A percentile compares a stretch with the other conserved stretches of the same genome.
Conservation (phyloP, 2,888 invertebrate species). For the Plagodis pulveraria region DNA sequence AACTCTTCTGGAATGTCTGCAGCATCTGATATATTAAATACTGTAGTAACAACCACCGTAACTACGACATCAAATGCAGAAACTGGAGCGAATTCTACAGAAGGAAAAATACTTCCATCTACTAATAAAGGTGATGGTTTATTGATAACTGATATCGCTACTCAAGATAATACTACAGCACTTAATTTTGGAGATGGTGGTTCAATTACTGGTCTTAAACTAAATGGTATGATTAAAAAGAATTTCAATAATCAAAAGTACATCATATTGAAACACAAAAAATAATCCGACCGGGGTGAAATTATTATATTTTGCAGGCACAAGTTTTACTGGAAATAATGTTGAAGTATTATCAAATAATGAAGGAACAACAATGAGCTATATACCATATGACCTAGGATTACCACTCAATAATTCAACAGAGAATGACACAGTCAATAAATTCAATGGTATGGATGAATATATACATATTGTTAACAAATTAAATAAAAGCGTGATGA, state of each 20-base stretch:
- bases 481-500: too few species aligned
- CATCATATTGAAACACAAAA: not conserved
- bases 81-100: not conserved
- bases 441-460: too few species aligned
- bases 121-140: not conserved
- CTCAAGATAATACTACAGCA: not conserved
- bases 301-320: not conserved
- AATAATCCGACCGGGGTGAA: not conserved
- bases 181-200: not conserved
- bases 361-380: too few species aligned
- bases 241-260: not conserved
- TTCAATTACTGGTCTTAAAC: not conserved
- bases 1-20: too few species aligned
- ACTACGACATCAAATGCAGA: not conserved
- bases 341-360: too few species aligned
- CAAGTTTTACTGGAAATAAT: too few species aligned
- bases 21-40: too few species aligned
- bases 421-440: too few species aligned
- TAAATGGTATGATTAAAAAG: slow-evolving; percentile 1
- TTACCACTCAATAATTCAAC: too few species aligned
- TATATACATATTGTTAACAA: too few species aligned
- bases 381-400: too few species aligned
- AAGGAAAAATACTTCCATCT: not conserved
- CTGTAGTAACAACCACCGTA: not conserved
- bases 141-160: not conserved